Conservation (phyloP, 2,797 vertebrate species). For the Monodelphis domestica region DNA sequence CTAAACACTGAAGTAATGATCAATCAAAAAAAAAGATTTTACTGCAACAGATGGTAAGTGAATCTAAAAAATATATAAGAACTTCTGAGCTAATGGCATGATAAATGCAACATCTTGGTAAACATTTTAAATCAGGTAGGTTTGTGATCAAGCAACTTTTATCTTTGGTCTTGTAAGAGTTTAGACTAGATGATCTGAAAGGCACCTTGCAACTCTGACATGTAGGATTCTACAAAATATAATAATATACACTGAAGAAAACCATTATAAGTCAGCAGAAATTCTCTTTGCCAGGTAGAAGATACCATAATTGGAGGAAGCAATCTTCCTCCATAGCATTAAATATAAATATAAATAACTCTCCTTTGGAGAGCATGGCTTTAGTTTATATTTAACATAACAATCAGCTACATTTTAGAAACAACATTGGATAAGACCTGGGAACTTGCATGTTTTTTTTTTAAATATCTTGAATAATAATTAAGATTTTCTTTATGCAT, state of each 20-base stretch:
- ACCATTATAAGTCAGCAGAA: constrained; percentile 25
- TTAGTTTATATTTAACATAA: neutral
- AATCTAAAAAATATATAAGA: constrained; percentile 22
- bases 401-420: neutral
- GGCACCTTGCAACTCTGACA: neutral
- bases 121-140: constrained; percentile 8
- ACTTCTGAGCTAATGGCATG: neutral
- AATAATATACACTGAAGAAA: constrained; percentile 43
- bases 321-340: neutral
- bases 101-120: constrained; percentile 23
- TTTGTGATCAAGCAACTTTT: neutral
- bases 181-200: neutral
- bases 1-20: constrained; percentile 50
- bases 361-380: neutral
- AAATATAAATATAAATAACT: fast-evolving
- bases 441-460: neutral
- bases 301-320: constrained; percentile 7
- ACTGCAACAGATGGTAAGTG: neutral
- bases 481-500: constrained; percentile 32
- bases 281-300: neutral
- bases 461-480: constrained; percentile 17
- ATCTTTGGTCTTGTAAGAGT: neutral
- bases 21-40: constrained; percentile 15
- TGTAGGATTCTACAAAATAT: neutral
- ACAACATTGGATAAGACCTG: neutral